Base-by-base conservation (phyloP, 2,113 vertebrate species). In the Grantiella picta region DNA sequence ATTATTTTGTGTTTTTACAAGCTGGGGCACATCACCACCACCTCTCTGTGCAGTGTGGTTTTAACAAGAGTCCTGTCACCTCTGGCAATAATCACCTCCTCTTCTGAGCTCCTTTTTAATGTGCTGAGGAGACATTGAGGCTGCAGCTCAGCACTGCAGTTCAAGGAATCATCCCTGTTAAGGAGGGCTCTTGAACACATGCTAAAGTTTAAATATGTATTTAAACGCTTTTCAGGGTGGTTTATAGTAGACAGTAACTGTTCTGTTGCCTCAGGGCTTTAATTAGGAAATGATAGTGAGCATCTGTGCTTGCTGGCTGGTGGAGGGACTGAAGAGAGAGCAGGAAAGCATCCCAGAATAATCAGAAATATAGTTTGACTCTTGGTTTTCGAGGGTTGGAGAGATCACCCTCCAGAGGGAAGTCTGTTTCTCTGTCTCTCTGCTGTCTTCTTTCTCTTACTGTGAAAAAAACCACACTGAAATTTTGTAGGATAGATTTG, bases 221-320 rank as follows among this genome's bases (percentile, higher is more conserved):
- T 85, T 88, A 88, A 92, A 84, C 50, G 79, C n/a, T 85, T 91
- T 91, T 76, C 65, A 44, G 70, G 49, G 89, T 82, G 71, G 57
- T 93, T 95, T 90, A 72, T 90, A 49, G 66, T 8, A 60, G 59
- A 31, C 40, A 76, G 47, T 65, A 82, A 69, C 76, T 56, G 57
- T 44, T 90, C 65, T 44, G 27, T 75, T 63, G 49, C 86, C 71
- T 88, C 11, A 2, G 53, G 88, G 68, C 60, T 82, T 93, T 82
- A 65, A 86, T 93, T 92, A 82, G 90, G 79, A 85, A 91, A 86
- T 82, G 50, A 57, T 33, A 75, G 82, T 82, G 82, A 96, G 82
- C 75, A 87, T 82, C 82, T 93, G 85, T 71, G 40, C 57, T 93
- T 82, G 53, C 82, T 85, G 73, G 56, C 78, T 79, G 70, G n/a